Percentiles rank a stretch among this genome's conserved stretches.
phyloP scores from a whole-genome alignment of 2,797 vertebrate species.

The Halcyon leucocephala region DNA sequence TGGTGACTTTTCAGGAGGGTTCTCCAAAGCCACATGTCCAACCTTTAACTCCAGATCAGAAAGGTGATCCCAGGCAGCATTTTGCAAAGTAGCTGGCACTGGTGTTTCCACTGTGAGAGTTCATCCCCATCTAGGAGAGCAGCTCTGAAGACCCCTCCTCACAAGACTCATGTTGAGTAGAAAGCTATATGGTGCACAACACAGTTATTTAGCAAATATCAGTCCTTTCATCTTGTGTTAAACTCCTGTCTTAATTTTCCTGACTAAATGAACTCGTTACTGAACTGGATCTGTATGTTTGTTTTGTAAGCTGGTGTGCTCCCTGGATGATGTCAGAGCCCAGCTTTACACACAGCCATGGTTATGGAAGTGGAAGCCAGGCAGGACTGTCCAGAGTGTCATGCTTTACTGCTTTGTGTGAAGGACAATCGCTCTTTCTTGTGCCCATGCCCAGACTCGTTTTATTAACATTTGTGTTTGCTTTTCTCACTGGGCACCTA shows the following conservation, averaged over 20 bases:
- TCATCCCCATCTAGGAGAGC: background rate
- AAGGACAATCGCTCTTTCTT: background rate
- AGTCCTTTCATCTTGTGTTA: background rate
- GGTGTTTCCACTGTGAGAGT: rapidly evolving
- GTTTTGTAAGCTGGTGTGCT: background rate
- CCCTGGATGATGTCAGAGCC: rapidly evolving
- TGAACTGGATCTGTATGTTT: background rate
- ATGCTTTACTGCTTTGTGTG: background rate
- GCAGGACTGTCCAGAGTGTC: background rate
- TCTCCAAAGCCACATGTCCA: background rate
- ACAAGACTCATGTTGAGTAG: background rate
- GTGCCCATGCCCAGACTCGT: background rate
- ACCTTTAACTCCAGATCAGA: background rate
- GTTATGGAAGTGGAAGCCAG: background rate
- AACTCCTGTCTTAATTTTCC: background rate
- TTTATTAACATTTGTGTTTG: background rate
- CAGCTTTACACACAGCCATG: rapidly evolving
- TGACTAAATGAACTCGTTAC: background rate
- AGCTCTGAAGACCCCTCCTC: background rate
- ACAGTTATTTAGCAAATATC: background rate
- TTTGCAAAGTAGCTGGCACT: rapidly evolving
- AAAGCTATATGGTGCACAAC: background rate
- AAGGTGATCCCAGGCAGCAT: rapidly evolving
- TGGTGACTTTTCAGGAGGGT: background rate
- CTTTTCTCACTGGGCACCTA: background rate